A percentile compares a stretch with the other conserved stretches of the same genome.
Evolutionary conservation across 37 sponge, comb jelly and placozoan species (phyloP).

Genomic region (Mnemiopsis leidyi): DNA sequence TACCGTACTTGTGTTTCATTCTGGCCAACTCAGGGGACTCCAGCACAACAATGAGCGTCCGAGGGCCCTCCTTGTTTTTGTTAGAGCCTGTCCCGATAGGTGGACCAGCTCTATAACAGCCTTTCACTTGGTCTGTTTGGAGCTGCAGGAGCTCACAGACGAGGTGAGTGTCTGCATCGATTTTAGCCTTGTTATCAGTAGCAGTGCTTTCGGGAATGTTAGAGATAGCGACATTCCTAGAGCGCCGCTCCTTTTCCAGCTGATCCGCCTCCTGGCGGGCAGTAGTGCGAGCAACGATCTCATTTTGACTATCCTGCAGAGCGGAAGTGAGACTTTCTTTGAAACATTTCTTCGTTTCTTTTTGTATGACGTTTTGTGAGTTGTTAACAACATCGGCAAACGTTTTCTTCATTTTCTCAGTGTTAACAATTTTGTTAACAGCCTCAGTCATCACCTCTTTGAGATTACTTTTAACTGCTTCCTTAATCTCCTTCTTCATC

Average conservation of each 20-base stretch:
- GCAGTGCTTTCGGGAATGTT: not conserved
- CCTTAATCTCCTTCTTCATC: not conserved
- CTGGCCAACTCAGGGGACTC: conserved; percentile 41
- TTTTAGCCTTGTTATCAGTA: not conserved
- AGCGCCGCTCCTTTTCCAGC: not conserved
- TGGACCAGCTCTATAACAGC: conserved; percentile 23
- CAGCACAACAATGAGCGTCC: conserved; percentile 23
- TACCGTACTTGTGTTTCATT: conserved; percentile 17
- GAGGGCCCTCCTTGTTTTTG: not conserved
- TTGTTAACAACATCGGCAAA: conserved; percentile 12
- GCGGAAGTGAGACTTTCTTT: not conserved
- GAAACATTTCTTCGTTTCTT: conserved; percentile 17
- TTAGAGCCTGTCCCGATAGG: conserved; percentile 54
- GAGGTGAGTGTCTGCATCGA: not conserved
- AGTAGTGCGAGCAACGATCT: not conserved
- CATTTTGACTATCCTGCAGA: conserved; percentile 18
- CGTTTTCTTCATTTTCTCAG: conserved; percentile 19
- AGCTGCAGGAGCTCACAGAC: not conserved
- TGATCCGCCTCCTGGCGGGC: conserved; percentile 43
- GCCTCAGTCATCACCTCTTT: not conserved
- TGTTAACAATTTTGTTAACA: conserved; percentile 27
- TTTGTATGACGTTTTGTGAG: not conserved
- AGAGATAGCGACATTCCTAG: not conserved
- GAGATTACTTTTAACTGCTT: not conserved
- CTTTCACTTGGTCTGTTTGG: not conserved